These are phyloP conservation scores for Antigone vipio DNA, from an alignment of 2,113 vertebrate species.

Conservation along the genomic window DNA sequence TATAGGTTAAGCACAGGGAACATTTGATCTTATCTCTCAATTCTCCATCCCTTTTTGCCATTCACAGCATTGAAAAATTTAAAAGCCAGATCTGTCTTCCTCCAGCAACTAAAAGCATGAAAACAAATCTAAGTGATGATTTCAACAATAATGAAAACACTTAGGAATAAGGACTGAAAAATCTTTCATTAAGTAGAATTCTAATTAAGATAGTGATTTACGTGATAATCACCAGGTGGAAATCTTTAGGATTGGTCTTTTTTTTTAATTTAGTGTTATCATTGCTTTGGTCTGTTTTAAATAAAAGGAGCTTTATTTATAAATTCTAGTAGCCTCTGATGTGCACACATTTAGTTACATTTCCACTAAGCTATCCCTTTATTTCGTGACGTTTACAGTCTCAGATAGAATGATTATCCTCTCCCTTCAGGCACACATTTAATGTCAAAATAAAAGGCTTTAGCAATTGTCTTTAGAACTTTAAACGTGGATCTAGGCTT, in stretches of 20 bases:
- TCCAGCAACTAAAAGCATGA: not conserved
- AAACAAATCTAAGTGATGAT: constrained; percentile 47
- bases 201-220: constrained; percentile 57
- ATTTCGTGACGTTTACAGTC: not conserved
- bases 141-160: constrained; percentile 25
- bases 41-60: not conserved
- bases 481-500: not conserved
- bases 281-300: not conserved
- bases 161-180: constrained; percentile 18
- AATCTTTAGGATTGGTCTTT: not conserved
- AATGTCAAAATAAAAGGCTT: not conserved
- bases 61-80: not conserved
- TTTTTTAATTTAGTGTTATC: not conserved
- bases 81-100: not conserved
- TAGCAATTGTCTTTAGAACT: not conserved
- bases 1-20: constrained; percentile 32
- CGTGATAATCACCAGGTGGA: constrained; percentile 33
- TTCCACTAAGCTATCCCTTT: not conserved
- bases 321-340: not conserved
- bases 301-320: not conserved
- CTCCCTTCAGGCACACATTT: not conserved
- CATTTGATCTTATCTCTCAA: constrained; percentile 29
- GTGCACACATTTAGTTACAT: not conserved
- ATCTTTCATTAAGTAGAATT: constrained; percentile 19
- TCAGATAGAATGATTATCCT: not conserved